phyloP scores from a whole-genome alignment of 1,140 invertebrate species.

The Drosophila mayri region DNA sequence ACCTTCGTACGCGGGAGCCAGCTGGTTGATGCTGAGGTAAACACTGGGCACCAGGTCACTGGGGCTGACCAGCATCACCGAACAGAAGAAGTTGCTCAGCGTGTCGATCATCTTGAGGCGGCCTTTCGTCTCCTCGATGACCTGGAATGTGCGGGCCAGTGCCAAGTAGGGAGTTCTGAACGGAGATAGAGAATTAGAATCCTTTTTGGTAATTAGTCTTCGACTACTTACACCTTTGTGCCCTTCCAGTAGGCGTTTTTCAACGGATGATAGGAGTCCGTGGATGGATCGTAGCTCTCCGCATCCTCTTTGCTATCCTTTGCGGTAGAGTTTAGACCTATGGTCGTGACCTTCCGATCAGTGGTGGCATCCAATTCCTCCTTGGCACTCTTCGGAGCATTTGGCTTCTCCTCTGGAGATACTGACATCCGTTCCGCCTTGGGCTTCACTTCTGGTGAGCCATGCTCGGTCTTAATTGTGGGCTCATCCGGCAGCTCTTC shows the following conservation, averaged over 20 bases:
- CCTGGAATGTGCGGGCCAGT: conserved; percentile 94
- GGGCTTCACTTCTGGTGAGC: conserved; percentile 10
- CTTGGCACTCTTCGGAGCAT: neutral
- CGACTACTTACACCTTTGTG: conserved; percentile 88
- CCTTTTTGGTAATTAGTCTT: neutral
- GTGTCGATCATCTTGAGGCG: conserved; percentile 98
- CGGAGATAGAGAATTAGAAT: neutral
- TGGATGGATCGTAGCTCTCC: conserved; percentile 91
- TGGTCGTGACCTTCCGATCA: conserved; percentile 33
- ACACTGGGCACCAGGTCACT: conserved; percentile 95
- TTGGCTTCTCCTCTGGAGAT: conserved; percentile 4
- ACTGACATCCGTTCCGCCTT: conserved; percentile 21
- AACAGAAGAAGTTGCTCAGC: conserved; percentile 96
- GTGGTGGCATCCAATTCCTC: neutral
- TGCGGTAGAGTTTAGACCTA: conserved; percentile 42
- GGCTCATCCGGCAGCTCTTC: conserved; percentile 3
- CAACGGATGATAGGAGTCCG: conserved; percentile 94
- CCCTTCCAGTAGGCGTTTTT: conserved; percentile 94
- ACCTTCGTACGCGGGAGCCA: conserved; percentile 97
- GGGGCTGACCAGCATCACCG: conserved; percentile 94
- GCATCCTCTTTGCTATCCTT: conserved; percentile 53
- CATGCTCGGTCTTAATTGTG: conserved; percentile 29
- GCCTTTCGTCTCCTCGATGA: conserved; percentile 95
- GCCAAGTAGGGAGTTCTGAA: conserved; percentile 96
- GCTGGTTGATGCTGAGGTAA: conserved; percentile 97